Base-by-base conservation (phyloP, 1,140 invertebrate species). In the Pogonus chalceus region DNA sequence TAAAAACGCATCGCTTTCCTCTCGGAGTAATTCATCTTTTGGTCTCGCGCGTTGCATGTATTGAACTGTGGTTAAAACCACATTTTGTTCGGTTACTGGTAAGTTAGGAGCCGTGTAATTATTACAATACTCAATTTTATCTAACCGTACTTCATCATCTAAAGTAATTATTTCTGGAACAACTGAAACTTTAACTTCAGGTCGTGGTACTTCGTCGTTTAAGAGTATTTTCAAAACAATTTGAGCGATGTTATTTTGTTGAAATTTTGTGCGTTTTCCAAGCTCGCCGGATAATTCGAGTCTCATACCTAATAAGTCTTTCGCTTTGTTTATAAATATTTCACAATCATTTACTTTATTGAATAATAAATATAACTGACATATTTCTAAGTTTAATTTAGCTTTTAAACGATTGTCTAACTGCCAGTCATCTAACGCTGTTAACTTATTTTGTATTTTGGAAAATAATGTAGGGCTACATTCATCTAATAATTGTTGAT, bases 201-300 rank as follows among this genome's bases (percentile, higher is more conserved):
- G 66, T 20, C 76, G 51, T n/a, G 60, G 62, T 59, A 70, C 52
- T n/a, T 54, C 62, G 23, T 63, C 58, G 37, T 54, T 58, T 39
- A 77, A 46, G 48, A 72, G 70, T 54, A 90, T 73, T 55, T 80
- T 75, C 0, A 96, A 65, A 18, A 84, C 79, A 26, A 97, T 70
- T 64, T 96, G 94, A 0, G 94, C 79, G 20, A 91, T 70, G 35
- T 85, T 77, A 50, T 84, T 81, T 60, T 84, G 73, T 70, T 98
- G 94, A 69, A 82, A 94, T 64, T 85, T 87, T 16, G 93, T 97
- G 55, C 94, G 76, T 69, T 90, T 92, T 7, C 94, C 94, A 47
- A 96, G 68, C 14, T 83, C 75, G 57, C 90, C 88, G 79, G 67
- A 22, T 59, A 73, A 70, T 60, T 84, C 74, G 22, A 92, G 70